Percentiles rank a stretch among this genome's conserved stretches.
Conservation (phyloP, 2,113 vertebrate species). For the Chelonoidis abingdonii region DNA sequence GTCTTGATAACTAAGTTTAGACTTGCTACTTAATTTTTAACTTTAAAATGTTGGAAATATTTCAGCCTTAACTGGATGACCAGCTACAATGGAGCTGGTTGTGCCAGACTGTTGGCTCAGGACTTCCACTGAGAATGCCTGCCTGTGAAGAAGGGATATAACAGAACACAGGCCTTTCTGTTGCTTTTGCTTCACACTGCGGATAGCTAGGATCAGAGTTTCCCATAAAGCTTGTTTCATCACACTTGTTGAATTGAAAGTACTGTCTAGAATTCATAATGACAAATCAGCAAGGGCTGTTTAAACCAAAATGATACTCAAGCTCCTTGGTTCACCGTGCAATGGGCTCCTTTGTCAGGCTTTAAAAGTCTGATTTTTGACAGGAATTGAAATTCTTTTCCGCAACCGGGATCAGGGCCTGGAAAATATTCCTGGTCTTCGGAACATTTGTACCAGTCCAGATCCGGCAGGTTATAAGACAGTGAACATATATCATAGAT, state of each 20-base stretch:
- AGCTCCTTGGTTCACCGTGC: conserved; percentile 1
- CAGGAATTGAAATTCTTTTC: background rate
- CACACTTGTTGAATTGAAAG: conserved; percentile 66
- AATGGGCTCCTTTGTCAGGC: background rate
- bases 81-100: conserved; percentile 23
- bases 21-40: background rate
- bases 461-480: background rate
- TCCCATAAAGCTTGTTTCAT: conserved; percentile 67
- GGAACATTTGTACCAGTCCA: background rate
- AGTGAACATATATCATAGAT: background rate
- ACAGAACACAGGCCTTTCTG: conserved; percentile 33
- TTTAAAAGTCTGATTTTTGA: conserved; percentile 13
- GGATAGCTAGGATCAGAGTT: background rate
- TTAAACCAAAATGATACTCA: conserved; percentile 29
- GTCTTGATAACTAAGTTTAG: background rate
- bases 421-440: background rate
- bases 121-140: conserved; percentile 43
- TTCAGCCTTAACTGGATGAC: conserved; percentile 13
- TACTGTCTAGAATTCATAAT: conserved; percentile 35
- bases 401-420: background rate
- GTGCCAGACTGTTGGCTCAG: conserved; percentile 10
- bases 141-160: conserved; percentile 38
- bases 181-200: conserved; percentile 64
- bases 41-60: conserved; percentile 17
- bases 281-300: conserved; percentile 51